Conservation (phyloP, 2,797 vertebrate genomes). For the Parauchenoglanis punctatus region DNA sequence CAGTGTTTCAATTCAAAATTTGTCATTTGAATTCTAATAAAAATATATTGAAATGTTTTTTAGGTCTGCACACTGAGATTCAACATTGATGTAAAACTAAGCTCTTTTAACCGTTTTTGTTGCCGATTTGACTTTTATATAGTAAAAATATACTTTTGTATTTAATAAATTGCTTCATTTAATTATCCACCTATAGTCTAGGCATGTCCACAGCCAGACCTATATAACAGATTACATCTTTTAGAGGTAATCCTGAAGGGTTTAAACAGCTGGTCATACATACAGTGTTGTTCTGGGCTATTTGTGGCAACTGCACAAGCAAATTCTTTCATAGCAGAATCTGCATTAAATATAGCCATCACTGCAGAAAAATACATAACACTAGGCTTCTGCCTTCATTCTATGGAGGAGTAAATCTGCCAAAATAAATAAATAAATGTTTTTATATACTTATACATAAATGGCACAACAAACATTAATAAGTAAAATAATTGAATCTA, state of each 20-base stretch:
- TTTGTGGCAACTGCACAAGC: conserved; percentile 64
- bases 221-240: conserved; percentile 75
- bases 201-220: conserved; percentile 65
- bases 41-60: neutral
- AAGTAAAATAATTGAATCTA: neutral
- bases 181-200: conserved; percentile 34
- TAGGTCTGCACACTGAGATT: too few species aligned
- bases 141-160: conserved; percentile 5
- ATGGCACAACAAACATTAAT: neutral
- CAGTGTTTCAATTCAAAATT: neutral
- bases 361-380: conserved; percentile 12
- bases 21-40: neutral
- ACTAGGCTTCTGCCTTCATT: conserved; percentile 40
- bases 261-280: conserved; percentile 75
- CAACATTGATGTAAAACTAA: neutral
- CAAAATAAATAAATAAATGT: neutral
- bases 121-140: neutral
- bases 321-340: conserved; percentile 30
- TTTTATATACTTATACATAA: neutral
- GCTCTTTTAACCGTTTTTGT: neutral
- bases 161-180: conserved; percentile 14
- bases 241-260: conserved; percentile 77
- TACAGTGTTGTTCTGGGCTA: conserved; percentile 72
- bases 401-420: neutral
- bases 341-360: conserved; percentile 20